Evolutionary conservation across 2,888 invertebrate species (phyloP).

Genomic region (Eubasilissa splendida): DNA sequence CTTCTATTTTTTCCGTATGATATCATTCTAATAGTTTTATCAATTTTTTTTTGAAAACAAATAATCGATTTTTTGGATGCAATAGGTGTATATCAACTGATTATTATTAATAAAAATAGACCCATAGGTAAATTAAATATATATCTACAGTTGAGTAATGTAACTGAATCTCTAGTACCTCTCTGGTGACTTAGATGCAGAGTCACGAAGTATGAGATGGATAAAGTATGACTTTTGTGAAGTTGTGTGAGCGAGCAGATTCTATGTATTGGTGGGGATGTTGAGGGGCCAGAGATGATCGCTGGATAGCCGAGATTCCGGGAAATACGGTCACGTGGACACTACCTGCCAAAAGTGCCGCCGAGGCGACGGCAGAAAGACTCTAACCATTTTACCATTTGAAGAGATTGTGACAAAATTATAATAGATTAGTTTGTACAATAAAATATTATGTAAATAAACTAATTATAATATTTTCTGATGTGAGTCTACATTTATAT

Average conservation of each 20-base stretch:
- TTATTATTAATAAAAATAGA: too few species aligned
- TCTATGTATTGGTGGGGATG: background rate
- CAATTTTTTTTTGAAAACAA: too few species aligned
- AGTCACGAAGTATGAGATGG: conserved; percentile 40
- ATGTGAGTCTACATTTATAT: too few species aligned
- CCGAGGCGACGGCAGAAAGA: background rate
- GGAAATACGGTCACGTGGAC: conserved; percentile 50
- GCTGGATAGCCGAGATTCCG: conserved; percentile 54
- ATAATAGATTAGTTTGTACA: too few species aligned
- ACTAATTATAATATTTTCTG: too few species aligned
- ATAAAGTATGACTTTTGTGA: conserved; percentile 38
- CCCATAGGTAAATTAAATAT: too few species aligned
- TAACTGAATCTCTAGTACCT: background rate
- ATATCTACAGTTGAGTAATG: too few species aligned
- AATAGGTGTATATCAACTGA: too few species aligned
- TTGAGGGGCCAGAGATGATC: conserved; percentile 49
- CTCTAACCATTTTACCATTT: background rate
- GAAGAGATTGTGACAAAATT: background rate
- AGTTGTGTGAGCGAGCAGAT: conserved; percentile 12
- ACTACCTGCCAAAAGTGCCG: conserved; percentile 26
- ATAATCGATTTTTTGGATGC: too few species aligned
- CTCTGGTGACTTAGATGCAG: conserved; percentile 15
- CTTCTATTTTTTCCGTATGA: too few species aligned
- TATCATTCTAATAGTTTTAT: too few species aligned
- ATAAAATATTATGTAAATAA: too few species aligned